Conservation (phyloP, 2,888 invertebrate species). For the Ariolimax columbianus region DNA sequence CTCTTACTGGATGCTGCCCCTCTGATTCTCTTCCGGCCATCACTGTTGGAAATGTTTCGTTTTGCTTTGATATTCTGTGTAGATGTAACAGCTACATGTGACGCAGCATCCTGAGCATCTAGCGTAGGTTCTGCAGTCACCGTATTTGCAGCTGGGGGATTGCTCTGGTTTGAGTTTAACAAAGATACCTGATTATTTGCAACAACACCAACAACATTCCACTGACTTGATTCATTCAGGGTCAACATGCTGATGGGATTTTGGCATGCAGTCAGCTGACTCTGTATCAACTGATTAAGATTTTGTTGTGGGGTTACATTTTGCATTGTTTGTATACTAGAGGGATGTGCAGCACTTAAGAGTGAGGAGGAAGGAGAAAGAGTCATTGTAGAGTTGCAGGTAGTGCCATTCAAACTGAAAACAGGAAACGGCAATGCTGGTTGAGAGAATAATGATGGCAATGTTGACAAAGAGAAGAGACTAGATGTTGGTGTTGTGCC, state of each 20-base stretch:
- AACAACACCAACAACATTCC: slow-evolving; percentile 44
- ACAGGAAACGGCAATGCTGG: slow-evolving; percentile 15
- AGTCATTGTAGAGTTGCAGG: not conserved
- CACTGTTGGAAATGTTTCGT: not conserved
- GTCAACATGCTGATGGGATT: slow-evolving; percentile 23
- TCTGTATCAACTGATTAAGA: slow-evolving; percentile 34
- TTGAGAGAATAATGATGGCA: not conserved
- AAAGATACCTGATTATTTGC: slow-evolving; percentile 47
- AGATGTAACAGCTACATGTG: not conserved
- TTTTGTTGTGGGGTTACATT: slow-evolving; percentile 27
- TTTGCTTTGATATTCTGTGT: slow-evolving; percentile 8
- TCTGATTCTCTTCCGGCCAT: not conserved
- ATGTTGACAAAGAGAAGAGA: not conserved
- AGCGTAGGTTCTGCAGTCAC: not conserved
- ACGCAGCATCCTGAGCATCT: not conserved
- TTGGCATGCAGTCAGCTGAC: slow-evolving; percentile 31
- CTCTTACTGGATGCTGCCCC: not conserved
- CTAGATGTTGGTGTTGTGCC: not conserved
- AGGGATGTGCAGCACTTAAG: not conserved
- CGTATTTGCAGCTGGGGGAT: not conserved
- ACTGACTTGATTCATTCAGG: slow-evolving; percentile 31
- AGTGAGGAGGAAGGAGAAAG: not conserved
- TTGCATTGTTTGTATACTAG: slow-evolving; percentile 1
- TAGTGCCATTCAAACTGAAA: not conserved
- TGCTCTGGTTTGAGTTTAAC: slow-evolving; percentile 3